Percentiles rank a stretch among this genome's conserved stretches.
These are phyloP conservation scores for Tridacna crocea DNA, from an alignment of 2,888 invertebrate species.

Conservation along the genomic window DNA sequence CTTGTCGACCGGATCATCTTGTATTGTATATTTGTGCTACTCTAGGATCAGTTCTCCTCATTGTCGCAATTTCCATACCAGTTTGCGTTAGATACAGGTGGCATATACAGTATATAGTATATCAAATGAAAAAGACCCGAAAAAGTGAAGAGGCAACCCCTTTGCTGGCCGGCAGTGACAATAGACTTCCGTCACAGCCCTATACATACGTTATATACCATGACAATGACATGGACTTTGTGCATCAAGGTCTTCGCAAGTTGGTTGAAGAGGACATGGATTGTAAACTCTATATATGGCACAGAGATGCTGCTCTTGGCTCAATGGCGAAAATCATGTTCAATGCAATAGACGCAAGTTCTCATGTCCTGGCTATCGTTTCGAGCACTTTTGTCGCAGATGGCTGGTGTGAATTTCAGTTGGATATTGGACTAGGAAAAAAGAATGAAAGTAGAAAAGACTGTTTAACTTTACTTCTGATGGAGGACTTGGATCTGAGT, in stretches of 20 bases:
- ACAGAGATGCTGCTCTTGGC: conserved; percentile 22
- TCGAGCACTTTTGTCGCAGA: conserved; percentile 27
- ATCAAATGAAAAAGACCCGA: background rate
- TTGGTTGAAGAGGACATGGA: conserved; percentile 22
- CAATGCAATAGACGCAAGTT: conserved; percentile 28
- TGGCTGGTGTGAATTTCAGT: conserved; percentile 6
- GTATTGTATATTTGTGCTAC: background rate
- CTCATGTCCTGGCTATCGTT: conserved; percentile 27
- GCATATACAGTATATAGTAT: conserved; percentile 15
- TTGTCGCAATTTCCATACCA: background rate
- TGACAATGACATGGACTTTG: conserved; percentile 15
- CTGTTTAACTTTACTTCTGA: background rate
- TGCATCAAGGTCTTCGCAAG: conserved; percentile 9
- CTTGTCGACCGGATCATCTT: background rate
- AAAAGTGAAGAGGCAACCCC: background rate
- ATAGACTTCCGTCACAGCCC: background rate
- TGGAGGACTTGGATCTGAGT: background rate
- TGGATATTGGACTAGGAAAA: background rate
- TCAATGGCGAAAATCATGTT: conserved; percentile 30
- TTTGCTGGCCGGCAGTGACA: background rate
- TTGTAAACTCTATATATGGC: conserved; percentile 19
- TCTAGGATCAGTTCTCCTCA: background rate
- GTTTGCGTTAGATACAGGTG: conserved; percentile 9
- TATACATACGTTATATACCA: conserved; percentile 33
- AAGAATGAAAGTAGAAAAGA: background rate